Evolutionary conservation across 2,888 invertebrate species (phyloP), one percentile per base, ranked within the genome.

Genomic region (Drosophila hamatofila): DNA sequence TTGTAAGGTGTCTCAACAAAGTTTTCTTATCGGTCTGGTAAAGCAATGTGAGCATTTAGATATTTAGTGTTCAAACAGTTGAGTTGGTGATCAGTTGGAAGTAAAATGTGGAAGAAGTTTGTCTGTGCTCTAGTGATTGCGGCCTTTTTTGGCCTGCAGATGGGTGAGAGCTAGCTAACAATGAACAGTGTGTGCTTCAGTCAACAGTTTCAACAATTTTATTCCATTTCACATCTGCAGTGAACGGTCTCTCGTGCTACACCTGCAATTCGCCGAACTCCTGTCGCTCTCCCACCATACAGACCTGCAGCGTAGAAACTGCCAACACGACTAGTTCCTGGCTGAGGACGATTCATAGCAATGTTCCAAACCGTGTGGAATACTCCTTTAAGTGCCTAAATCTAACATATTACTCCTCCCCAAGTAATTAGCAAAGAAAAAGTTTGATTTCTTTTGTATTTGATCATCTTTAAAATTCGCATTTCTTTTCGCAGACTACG

Each of bases 31-130:
- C 33, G 30, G 2, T 2, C n/a, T n/a, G 2, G 3, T n/a, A 4
- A 6, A 27, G 5, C 49, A 4, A 30, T 6, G 18, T 14, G 9
- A 12, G 33, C 14, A 21, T 8, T 7, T 14, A 8, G 9, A 21
- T 35, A 51, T 21, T n/a, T 30, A 12, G 21, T 14, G n/a, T 6
- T 27, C 11, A 27, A 30, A 11, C 1, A 48, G 27, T 14, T 3
- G 12, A 30, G 18, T 18, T 49, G 18, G 14, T 5, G 14, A 21
- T 3, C 4, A n/a, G 8, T 25, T 23, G 44, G 0, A 6, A 25
- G 12, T 14, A 8, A 23, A n/a, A 90, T 90, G 90, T 83, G 69
- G 72, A 77, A 49, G 54, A 80, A 83, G 63, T 21, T 73, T 6
- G 66, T 74, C 52, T 61, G 80, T 52, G 68, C 66, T 56, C 27